Evolutionary conservation across 1,140 invertebrate genomes (phyloP), one percentile per base, ranked within the genome.

Genomic region (Apocrypta bakeri): DNA sequence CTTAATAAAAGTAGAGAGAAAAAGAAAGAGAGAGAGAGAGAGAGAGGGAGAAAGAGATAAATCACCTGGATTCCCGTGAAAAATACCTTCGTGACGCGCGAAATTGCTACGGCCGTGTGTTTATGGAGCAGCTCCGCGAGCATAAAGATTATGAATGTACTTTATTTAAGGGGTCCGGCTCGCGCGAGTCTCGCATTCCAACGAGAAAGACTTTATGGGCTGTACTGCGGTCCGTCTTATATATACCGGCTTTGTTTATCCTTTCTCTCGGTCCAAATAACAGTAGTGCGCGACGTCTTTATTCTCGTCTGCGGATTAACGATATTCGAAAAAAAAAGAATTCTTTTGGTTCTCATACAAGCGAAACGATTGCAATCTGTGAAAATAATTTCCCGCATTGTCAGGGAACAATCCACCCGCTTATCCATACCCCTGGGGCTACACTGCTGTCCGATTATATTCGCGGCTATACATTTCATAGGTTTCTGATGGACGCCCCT

Each of bases 51-150:
- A 37, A 9, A 37, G 33, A 56, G 48, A n/a, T 56, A 56, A 56
- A 56, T 56, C 48, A 56, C 48, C 48, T 2, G 48, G 48, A 56
- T 56, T 56, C 48, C 48, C 48, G 48, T 2, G 21, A 56, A 56
- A 56, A 56, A 56, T 56, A 56, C 48, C 48, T 56, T 64, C 74
- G 33, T 37, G 74, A 37, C 56, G 14, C 61, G 29, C 56, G 56
- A 76, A 76, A 76, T 76, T 64, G 37, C 31, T 56, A 25, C 72
- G 64, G 27, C 31, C 8, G 56, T 75, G 33, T 64, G 77, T 68
- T 56, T 56, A 79, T 79, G 17, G 80, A 84, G 68, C 75, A 84
- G 76, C 74, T 77, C 7, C 9, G 42, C 64, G 56, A 14, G 31
- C 29, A 25, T 76, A 37, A 76, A 64, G 21, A 76, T 64, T 76